Evolutionary conservation across 2,888 invertebrate genomes (phyloP), one percentile per base, ranked within the genome.

Genomic region (Perizoma flavofasciatum): DNA sequence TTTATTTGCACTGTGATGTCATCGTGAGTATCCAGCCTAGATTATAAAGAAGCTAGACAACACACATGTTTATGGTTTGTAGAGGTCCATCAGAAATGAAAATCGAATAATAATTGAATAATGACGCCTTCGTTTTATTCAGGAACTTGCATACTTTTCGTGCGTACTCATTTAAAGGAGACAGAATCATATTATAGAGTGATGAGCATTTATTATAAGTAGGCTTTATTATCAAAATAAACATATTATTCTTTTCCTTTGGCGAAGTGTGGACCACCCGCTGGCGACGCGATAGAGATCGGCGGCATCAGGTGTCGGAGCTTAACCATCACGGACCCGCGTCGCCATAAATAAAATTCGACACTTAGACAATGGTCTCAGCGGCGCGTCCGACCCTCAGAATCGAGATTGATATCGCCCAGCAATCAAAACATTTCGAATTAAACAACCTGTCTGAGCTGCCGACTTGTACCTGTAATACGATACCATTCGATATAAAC

Each of bases 261-360:
- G 69, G 67, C 67, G 62, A 62, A 63, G 66, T 63, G 60, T 55
- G 56, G 87, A 83, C 89, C 87, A 85, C 88, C 86, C 87, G 82
- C 76, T 70, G 75, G 61, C 68, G 67, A 71, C 68, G 68, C 75
- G 86, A 88, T 88, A 87, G 78, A 65, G 79, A 86, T 86, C 86
- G 65, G 71, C 73, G 76, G 82, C 83, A 76, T 88, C 86, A 85
- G 81, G 85, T 86, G 88, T 84, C 85, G 70, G 76, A 65, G 70
- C 72, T 67, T 69, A 71, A 63, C 75, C 77, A 74, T 71, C 74
- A 71, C 68, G 65, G 65, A 67, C 71, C 68, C 69, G 72, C 74
- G 77, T 78, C 81, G 75, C 78, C 78, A 79, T 89, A 84, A 89
- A 89, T 86, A 85, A 83, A 82, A 82, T 83, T 88, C 86, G 88